Percentiles rank a stretch among this genome's conserved stretches.
These are phyloP conservation scores for Heliconius erato DNA, from an alignment of 2,888 invertebrate genomes.

Conservation along the genomic window DNA sequence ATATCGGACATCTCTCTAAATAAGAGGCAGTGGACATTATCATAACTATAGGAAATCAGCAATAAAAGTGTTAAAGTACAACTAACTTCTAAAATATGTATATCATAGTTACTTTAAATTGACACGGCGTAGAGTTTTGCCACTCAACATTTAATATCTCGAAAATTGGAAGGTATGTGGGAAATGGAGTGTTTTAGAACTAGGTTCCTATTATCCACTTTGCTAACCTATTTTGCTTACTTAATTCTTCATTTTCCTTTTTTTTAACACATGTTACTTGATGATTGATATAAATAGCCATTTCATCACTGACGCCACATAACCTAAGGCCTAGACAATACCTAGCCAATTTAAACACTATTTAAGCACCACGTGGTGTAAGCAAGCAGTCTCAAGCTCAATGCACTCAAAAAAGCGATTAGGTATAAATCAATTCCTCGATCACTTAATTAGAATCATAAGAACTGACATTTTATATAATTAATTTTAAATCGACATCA, in stretches of 20 bases:
- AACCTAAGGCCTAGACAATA: conserved; percentile 26
- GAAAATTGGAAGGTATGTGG: neutral
- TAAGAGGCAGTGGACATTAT: neutral
- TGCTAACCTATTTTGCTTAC: neutral
- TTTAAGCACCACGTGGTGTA: conserved; percentile 50
- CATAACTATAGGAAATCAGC: neutral
- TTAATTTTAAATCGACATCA: conserved; percentile 16
- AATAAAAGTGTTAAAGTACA: neutral
- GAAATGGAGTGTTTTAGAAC: neutral
- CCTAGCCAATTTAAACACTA: conserved; percentile 22
- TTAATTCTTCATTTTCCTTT: neutral
- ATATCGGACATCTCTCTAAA: neutral
- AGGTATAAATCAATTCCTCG: conserved; percentile 48
- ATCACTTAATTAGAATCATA: conserved; percentile 39
- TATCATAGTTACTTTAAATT: neutral
- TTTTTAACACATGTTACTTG: neutral
- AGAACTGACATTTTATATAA: conserved; percentile 18
- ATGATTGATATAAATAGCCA: neutral
- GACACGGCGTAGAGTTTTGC: neutral
- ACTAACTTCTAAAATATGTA: neutral
- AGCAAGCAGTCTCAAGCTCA: conserved; percentile 54
- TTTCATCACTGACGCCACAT: conserved; percentile 17
- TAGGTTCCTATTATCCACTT: too few relatives aligned
- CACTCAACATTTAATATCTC: neutral
- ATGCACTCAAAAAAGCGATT: conserved; percentile 45